Conservation (phyloP, 1,140 invertebrate genomes). For the Drosophila pachea region DNA sequence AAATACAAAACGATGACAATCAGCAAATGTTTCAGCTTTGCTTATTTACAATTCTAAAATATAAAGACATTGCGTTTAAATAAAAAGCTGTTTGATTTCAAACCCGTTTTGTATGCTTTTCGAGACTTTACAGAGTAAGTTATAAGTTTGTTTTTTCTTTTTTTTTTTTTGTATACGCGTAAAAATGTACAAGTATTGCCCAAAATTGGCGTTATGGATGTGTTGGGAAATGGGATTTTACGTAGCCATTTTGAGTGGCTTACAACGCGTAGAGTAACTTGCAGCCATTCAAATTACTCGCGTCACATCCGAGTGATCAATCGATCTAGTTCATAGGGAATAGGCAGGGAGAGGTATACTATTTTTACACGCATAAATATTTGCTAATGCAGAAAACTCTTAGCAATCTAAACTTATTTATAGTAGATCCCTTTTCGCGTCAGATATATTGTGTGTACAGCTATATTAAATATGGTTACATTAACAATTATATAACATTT, state of each 20-base stretch:
- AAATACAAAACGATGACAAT: conserved; percentile 60
- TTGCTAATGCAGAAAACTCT: conserved; percentile 21
- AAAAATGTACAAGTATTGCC: conserved; percentile 19
- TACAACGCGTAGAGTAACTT: conserved; percentile 69
- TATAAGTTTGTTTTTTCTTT: background rate
- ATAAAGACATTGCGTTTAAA: conserved; percentile 72
- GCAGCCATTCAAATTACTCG: conserved; percentile 78
- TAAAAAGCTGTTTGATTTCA: conserved; percentile 60
- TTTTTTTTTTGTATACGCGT: conserved; percentile 23
- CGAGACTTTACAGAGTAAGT: background rate
- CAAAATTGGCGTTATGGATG: conserved; percentile 2
- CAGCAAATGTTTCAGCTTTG: conserved; percentile 78
- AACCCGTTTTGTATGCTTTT: conserved; percentile 30
- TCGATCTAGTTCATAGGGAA: conserved; percentile 20
- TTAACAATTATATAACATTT: conserved; percentile 32
- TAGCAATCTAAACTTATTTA: conserved; percentile 20
- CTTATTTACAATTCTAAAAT: conserved; percentile 65
- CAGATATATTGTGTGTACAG: conserved; percentile 61
- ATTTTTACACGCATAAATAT: conserved; percentile 41
- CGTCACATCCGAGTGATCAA: conserved; percentile 58
- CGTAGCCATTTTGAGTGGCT: conserved; percentile 13
- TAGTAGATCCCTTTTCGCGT: conserved; percentile 70
- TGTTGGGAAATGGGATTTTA: conserved; percentile 59
- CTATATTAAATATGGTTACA: conserved; percentile 5
- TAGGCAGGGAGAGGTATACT: background rate